Conservation (phyloP, 2,888 invertebrate genomes). For the Galerucella calmariensis region DNA sequence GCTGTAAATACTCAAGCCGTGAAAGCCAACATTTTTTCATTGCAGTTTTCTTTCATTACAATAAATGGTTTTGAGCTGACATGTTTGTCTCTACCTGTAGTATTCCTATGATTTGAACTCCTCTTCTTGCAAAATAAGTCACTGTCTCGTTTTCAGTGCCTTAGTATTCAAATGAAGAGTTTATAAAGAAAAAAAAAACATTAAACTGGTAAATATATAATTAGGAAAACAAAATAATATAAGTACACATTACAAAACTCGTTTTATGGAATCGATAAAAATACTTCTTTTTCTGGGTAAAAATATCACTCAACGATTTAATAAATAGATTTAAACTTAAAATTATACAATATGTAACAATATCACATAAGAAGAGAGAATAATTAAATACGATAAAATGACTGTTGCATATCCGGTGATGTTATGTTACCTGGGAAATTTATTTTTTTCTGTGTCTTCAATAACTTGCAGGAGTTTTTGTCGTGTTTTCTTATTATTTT, state of each 20-base stretch:
- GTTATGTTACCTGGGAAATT: slow-evolving; percentile 48
- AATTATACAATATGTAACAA: slow-evolving; percentile 39
- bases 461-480: slow-evolving; percentile 81
- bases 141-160: not conserved
- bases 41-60: too few species aligned
- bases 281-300: slow-evolving; percentile 23
- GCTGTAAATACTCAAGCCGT: too few species aligned
- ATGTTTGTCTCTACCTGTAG: too few species aligned
- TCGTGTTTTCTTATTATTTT: slow-evolving; percentile 86
- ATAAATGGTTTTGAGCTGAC: too few species aligned
- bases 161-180: not conserved
- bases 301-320: slow-evolving; percentile 33
- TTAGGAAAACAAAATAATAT: slow-evolving; percentile 8
- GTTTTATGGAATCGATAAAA: slow-evolving; percentile 10
- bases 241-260: slow-evolving; percentile 17
- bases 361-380: slow-evolving; percentile 46
- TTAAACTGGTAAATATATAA: slow-evolving; percentile 19
- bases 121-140: not conserved
- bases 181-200: not conserved
- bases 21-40: too few species aligned
- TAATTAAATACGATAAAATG: slow-evolving; percentile 19
- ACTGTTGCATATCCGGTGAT: slow-evolving; percentile 12
- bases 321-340: slow-evolving; percentile 33
- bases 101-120: too few species aligned
- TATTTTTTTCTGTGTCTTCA: slow-evolving; percentile 67